Evolutionary conservation across 2,888 invertebrate species (phyloP).

Genomic region (Lydus trimaculatus): DNA sequence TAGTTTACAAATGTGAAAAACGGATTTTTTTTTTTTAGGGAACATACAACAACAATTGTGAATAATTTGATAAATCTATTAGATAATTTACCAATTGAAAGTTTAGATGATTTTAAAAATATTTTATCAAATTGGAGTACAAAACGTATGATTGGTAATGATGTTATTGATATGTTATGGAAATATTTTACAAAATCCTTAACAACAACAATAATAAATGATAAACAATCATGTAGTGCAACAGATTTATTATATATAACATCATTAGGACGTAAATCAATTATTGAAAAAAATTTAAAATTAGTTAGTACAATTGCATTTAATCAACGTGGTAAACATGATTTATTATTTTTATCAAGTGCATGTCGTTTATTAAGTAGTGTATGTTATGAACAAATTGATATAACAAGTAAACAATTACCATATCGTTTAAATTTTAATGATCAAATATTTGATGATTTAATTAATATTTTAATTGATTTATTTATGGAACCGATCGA

Average conservation of each 20-base stretch:
- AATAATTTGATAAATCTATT: conserved; percentile 67
- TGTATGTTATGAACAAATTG: conserved; percentile 56
- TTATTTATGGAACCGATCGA: conserved; percentile 62
- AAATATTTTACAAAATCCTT: conserved; percentile 75
- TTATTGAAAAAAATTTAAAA: conserved; percentile 63
- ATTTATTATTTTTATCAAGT: conserved; percentile 66
- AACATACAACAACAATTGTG: conserved; percentile 65
- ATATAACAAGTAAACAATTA: conserved; percentile 50
- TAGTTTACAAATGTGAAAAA: too few relatives aligned
- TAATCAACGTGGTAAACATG: conserved; percentile 61
- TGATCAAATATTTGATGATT: conserved; percentile 65
- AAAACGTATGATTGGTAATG: conserved; percentile 65
- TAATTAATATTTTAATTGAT: conserved; percentile 61
- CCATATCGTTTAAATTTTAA: conserved; percentile 57
- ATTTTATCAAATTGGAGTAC: conserved; percentile 70
- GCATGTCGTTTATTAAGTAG: conserved; percentile 67
- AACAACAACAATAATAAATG: conserved; percentile 71
- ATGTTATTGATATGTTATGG: conserved; percentile 78
- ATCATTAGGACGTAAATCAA: conserved; percentile 58
- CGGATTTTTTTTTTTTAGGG: conserved; percentile 56
- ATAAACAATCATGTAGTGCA: conserved; percentile 76
- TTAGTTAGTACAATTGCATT: conserved; percentile 77
- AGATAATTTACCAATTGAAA: conserved; percentile 65
- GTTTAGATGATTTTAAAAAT: conserved; percentile 68
- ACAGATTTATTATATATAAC: conserved; percentile 82